Evolutionary conservation across 2,113 vertebrate genomes (phyloP).

Genomic region (Danionella cerebrum): DNA sequence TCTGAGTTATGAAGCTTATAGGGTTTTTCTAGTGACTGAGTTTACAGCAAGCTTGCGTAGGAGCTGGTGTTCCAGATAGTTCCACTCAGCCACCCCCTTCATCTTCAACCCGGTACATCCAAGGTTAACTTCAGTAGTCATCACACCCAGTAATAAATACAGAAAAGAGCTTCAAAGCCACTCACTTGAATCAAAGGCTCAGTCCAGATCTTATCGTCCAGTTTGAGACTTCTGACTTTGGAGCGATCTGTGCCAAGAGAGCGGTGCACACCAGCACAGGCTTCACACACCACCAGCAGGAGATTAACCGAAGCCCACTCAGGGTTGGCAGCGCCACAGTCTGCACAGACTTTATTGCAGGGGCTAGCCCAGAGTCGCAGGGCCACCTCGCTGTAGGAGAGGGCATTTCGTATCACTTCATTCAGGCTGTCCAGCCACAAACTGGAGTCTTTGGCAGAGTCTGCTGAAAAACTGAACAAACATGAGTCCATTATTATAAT

Average conservation of each 20-base stretch:
- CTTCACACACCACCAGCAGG: conserved; percentile 64
- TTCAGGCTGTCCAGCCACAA: conserved; percentile 54
- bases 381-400: conserved; percentile 63
- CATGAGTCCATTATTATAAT: too few relatives aligned
- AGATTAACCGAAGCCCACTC: conserved; percentile 72
- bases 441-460: conserved; percentile 53
- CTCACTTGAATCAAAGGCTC: conserved; percentile 54
- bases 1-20: too few relatives aligned
- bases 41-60: too few relatives aligned
- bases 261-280: conserved; percentile 64
- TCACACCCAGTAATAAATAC: too few relatives aligned
- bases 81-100: too few relatives aligned
- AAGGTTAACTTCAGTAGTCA: too few relatives aligned
- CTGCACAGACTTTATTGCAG: conserved; percentile 61
- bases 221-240: conserved; percentile 64
- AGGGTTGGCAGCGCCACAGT: conserved; percentile 58
- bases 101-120: too few relatives aligned
- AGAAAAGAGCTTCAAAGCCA: neutral
- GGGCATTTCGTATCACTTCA: conserved; percentile 50
- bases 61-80: too few relatives aligned
- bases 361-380: conserved; percentile 59
- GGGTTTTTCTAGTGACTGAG: too few relatives aligned
- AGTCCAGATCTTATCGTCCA: conserved; percentile 70
- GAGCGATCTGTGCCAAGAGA: conserved; percentile 54
- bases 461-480: conserved; percentile 44